Conservation (phyloP, 2,888 invertebrate species). For the Incurvaria masculella region DNA sequence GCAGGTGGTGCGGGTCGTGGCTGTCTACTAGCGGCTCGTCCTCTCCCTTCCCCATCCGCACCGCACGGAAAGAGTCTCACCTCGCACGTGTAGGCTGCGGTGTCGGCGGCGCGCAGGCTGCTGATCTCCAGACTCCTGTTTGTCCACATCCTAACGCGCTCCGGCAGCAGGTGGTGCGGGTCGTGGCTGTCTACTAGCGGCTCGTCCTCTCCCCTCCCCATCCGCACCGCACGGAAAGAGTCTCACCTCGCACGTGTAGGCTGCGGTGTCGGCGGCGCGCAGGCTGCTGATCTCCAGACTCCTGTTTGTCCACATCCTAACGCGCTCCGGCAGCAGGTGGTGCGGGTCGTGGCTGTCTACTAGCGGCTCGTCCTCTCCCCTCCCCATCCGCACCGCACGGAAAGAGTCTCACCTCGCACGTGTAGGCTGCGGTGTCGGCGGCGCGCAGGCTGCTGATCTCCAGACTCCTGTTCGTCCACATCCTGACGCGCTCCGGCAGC, state of each 20-base stretch:
- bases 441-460: conserved; percentile 54
- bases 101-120: conserved; percentile 43
- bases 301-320: conserved; percentile 66
- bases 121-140: conserved; percentile 71
- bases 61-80: conserved; percentile 32
- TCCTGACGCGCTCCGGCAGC: conserved; percentile 55
- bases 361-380: conserved; percentile 56
- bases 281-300: conserved; percentile 64
- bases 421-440: conserved; percentile 59
- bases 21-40: conserved; percentile 59
- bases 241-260: conserved; percentile 59
- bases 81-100: conserved; percentile 64
- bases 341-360: conserved; percentile 58
- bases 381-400: conserved; percentile 76
- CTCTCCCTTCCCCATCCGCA: too few species aligned
- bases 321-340: conserved; percentile 50
- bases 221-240: conserved; percentile 42
- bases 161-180: conserved; percentile 44
- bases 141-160: conserved; percentile 60
- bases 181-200: conserved; percentile 62
- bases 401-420: too few species aligned
- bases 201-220: background rate
- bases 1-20: conserved; percentile 38
- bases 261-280: conserved; percentile 54
- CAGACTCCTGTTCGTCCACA: conserved; percentile 70